Evolutionary conservation across 2,888 invertebrate species (phyloP).

Genomic region (Xylota segnis): DNA sequence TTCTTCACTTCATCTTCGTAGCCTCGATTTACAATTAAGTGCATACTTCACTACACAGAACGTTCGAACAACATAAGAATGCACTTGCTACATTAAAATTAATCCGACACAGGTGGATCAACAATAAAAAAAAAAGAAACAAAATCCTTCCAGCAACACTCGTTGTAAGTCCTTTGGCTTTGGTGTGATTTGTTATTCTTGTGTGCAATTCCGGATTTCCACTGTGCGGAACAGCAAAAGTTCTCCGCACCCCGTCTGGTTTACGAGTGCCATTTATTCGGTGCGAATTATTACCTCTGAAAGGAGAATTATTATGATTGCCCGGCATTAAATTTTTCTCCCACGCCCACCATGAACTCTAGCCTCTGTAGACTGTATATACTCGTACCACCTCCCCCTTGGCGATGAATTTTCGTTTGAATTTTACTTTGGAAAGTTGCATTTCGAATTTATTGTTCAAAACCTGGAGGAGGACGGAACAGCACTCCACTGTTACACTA

Average conservation of each 20-base stretch:
- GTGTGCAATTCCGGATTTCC: conserved; percentile 58
- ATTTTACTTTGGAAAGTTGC: conserved; percentile 67
- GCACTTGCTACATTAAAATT: conserved; percentile 41
- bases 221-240: conserved; percentile 26
- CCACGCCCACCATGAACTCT: conserved; percentile 16
- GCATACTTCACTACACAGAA: conserved; percentile 3
- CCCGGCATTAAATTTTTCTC: conserved; percentile 66
- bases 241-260: conserved; percentile 37
- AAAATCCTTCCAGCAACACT: conserved; percentile 41
- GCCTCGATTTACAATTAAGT: conserved; percentile 9
- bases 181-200: conserved; percentile 64
- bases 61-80: conserved; percentile 5
- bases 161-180: conserved; percentile 37
- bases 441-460: conserved; percentile 68
- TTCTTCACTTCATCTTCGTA: background rate
- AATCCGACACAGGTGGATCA: conserved; percentile 19
- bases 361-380: conserved; percentile 6
- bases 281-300: conserved; percentile 74
- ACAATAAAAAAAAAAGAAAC: background rate
- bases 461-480: conserved; percentile 18
- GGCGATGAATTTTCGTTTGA: conserved; percentile 51
- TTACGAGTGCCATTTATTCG: conserved; percentile 71
- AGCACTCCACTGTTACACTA: background rate
- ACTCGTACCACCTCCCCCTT: conserved; percentile 28
- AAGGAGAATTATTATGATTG: conserved; percentile 75